Conservation (phyloP, 2,888 invertebrate genomes). For the Diarsia rubi region DNA sequence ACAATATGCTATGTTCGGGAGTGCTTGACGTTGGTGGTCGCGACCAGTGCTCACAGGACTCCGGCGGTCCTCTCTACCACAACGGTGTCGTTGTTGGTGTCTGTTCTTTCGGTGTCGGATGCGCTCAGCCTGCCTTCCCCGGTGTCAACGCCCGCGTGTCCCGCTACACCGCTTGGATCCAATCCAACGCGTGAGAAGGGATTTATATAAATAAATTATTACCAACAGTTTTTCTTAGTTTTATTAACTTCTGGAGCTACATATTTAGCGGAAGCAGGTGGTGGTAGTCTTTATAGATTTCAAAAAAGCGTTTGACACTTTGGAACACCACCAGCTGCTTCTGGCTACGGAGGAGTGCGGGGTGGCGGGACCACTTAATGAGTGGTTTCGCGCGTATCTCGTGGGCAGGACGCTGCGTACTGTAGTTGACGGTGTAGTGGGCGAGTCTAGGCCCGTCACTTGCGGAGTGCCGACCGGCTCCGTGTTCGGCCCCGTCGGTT, state of each 20-base stretch:
- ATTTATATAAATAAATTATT: neutral
- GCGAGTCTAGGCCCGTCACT: too few relatives aligned
- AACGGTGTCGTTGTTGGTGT: conserved; percentile 74
- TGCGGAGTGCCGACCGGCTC: too few relatives aligned
- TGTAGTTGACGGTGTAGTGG: too few relatives aligned
- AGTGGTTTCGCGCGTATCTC: too few relatives aligned
- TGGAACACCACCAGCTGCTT: too few relatives aligned
- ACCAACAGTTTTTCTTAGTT: neutral
- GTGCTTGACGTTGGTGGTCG: conserved; percentile 76
- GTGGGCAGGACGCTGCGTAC: too few relatives aligned
- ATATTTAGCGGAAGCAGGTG: too few relatives aligned
- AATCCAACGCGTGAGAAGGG: conserved; percentile 69
- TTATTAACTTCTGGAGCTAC: neutral
- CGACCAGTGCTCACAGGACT: conserved; percentile 79
- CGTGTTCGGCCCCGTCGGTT: too few relatives aligned
- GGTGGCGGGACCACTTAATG: too few relatives aligned
- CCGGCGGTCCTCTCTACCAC: conserved; percentile 78
- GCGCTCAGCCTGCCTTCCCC: conserved; percentile 70
- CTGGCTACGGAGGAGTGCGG: too few relatives aligned
- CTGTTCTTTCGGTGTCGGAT: conserved; percentile 72
- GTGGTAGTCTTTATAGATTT: too few relatives aligned
- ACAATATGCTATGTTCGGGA: conserved; percentile 71
- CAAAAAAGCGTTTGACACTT: too few relatives aligned
- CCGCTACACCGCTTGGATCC: conserved; percentile 75
- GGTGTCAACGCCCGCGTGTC: conserved; percentile 77